Evolutionary conservation across 2,888 invertebrate species (phyloP), one percentile per base, ranked within the genome.

Genomic region (Sthenelais limicola): DNA sequence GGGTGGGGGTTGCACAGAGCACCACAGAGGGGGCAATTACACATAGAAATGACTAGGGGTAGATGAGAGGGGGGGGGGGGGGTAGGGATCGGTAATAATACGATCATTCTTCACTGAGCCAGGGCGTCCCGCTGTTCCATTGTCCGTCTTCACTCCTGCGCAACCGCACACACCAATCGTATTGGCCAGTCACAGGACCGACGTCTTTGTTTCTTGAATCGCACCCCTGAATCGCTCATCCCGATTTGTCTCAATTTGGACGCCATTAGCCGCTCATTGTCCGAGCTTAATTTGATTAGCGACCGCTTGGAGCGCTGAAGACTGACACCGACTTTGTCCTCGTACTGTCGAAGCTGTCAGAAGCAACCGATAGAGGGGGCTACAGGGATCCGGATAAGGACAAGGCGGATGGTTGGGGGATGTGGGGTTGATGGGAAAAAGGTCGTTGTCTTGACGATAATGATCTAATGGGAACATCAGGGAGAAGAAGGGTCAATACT

Each of bases 241-340:
- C 38, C 62, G 62, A 62, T 62, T 62, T 62, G 62, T 62, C 62
- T 62, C 62, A 35, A 24, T 62, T 62, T 62, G 62, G 18, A 43
- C 7, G 38, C 38, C 62, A 62, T 62, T 62, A 62, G 62, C 12
- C 62, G 24, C 62, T 62, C 62, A 62, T 62, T 62, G 38, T 62
- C 26, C n/a, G 62, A n/a, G 38, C 62, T 62, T 62, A 62, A 62
- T 62, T 62, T 62, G 62, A 62, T 62, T 62, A 62, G 38, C 7
- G 62, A 12, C 62, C 62, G 35, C 43, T 38, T 38, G 38, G 62
- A 62, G 62, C 24, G 38, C 24, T 24, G 62, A 38, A 38, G 62
- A 62, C 24, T 62, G 62, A 62, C 62, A 62, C 62, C 43, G 43
- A 43, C 62, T 62, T 62, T 62, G 62, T 62, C 62, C n/a, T 62